phyloP scores from a whole-genome alignment of 2,113 vertebrate genomes.

The Festucalex cinctus region DNA sequence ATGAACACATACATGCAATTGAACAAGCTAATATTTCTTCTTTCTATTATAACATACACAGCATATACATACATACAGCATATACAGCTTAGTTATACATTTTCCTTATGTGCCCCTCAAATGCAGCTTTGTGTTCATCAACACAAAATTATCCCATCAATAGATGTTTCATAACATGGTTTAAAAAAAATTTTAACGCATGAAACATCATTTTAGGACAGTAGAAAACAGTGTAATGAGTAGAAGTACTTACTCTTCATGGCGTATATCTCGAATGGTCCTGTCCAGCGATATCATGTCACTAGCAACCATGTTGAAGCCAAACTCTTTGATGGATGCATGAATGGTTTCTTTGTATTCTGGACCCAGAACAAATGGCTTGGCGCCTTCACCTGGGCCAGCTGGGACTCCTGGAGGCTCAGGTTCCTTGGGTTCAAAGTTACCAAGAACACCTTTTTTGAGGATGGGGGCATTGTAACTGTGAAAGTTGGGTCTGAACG shows the following conservation, averaged over 20 bases:
- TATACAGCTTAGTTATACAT: no score
- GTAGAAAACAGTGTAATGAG: background rate
- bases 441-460: conserved; percentile 81
- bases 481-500: conserved; percentile 88
- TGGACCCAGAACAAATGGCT: conserved; percentile 85
- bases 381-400: conserved; percentile 90
- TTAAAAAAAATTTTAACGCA: no score
- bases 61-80: no score
- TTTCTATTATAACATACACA: no score
- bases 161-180: no score
- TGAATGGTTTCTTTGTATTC: conserved; percentile 91
- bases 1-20: no score
- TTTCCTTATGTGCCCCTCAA: no score
- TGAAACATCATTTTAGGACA: background rate
- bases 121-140: no score
- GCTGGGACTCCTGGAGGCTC: conserved; percentile 83
- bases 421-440: conserved; percentile 89
- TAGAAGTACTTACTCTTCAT: conserved; percentile 88
- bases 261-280: conserved; percentile 86
- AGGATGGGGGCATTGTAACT: conserved; percentile 81
- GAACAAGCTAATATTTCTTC: no score
- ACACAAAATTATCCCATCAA: no score
- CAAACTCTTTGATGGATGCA: conserved; percentile 95
- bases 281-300: conserved; percentile 98
- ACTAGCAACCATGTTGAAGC: conserved; percentile 99